Base-by-base conservation (phyloP, 2,888 invertebrate species). In the Catonia carolina region DNA sequence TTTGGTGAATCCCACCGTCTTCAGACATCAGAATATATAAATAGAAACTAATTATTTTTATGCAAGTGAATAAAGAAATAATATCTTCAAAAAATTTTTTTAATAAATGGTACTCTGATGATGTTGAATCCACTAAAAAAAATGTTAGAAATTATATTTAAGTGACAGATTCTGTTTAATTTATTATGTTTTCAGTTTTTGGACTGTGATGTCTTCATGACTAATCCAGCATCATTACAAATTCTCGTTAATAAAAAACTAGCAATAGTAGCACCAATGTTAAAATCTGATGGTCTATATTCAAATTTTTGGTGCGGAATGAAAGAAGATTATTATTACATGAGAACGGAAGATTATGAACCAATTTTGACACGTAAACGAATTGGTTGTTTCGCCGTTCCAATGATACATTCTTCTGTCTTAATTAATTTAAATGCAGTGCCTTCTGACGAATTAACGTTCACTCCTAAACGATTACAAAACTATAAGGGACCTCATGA, bases 221-320 rank as follows among this genome's bases (percentile, higher is more conserved):
- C 84, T 8, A 81, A 89, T 63, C 75, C 78, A 0, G 71, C 78
- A 12, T 79, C 85, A 0, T 70, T 94, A 0, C 76, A 77, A 58
- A 68, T 75, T 48, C 73, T 94, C 18, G 79, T 89, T 0, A 68
- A 69, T 0, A 82, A 85, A 63, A 75, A 80, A 35, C 67, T 81
- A 12, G 77, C 81, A 2, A 76, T 94, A 8, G 81, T 85, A 2
- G 86, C 93, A 0, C 96, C 97, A 0, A 84, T 96, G 85, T 74
- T 97, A 27, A 77, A 83, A 53, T 89, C 94, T 0, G 88, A 91
- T 59, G 88, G 89, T 12, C 72, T 89, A 35, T 97, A 96, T 72
- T 92, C 93, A 15, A 98, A 98, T 72, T 98, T 92, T 73, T 98
- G 97, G 97, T 89, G 89, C 65, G 96, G 88, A 2, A 94, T 97